A percentile compares a stretch with the other conserved stretches of the same genome.
Evolutionary conservation across 2,797 vertebrate species (phyloP).

Genomic region (Argyrosomus regius): DNA sequence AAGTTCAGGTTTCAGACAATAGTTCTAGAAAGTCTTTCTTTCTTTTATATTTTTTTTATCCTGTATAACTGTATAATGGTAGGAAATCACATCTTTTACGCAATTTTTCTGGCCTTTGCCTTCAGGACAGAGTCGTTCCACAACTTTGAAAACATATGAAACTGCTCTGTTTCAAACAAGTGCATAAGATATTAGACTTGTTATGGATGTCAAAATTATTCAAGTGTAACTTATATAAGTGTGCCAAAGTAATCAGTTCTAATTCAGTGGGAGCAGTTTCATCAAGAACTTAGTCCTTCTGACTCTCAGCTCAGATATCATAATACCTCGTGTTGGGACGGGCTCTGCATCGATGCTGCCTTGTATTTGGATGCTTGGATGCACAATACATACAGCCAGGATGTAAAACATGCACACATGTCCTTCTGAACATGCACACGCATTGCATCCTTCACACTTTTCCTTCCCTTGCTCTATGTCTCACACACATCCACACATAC

Average conservation of each 20-base stretch:
- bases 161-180: conserved; percentile 24
- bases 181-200: conserved; percentile 27
- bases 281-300: conserved; percentile 19
- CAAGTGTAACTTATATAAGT: conserved; percentile 12
- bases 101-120: conserved; percentile 1
- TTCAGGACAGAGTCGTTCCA: conserved; percentile 16
- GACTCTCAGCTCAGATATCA: conserved; percentile 34
- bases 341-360: conserved; percentile 4
- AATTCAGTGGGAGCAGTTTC: conserved; percentile 29
- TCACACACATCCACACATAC: conserved; percentile 51
- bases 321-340: not conserved
- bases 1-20: conserved; percentile 27
- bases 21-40: not conserved
- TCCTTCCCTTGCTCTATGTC: conserved; percentile 54
- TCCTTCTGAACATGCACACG: conserved; percentile 52
- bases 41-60: not conserved
- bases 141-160: conserved; percentile 24
- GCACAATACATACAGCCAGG: conserved; percentile 27
- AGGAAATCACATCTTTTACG: conserved; percentile 27
- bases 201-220: conserved; percentile 43
- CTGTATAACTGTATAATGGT: not conserved
- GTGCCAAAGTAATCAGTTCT: conserved; percentile 36
- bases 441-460: conserved; percentile 57
- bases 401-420: conserved; percentile 47
- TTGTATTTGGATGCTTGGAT: conserved; percentile 17